Percentiles rank a stretch among this genome's conserved stretches.
Evolutionary conservation across 2,888 invertebrate species (phyloP).

Genomic region (Electrophaes corylata): DNA sequence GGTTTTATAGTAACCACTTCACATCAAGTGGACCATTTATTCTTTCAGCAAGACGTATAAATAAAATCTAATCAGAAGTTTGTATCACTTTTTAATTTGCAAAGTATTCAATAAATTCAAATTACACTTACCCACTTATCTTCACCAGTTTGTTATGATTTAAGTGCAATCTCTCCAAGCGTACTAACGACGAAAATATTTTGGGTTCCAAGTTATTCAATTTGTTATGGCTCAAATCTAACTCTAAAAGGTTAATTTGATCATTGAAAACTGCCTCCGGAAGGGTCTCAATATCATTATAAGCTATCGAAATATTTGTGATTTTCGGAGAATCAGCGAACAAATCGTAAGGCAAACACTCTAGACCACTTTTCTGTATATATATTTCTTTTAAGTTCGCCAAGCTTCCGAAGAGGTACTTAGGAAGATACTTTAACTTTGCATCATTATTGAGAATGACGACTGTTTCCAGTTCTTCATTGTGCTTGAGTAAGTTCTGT

Average conservation of each 20-base stretch:
- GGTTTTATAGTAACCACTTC: too few relatives aligned
- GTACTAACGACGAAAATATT: slow-evolving; percentile 82
- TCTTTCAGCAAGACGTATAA: too few relatives aligned
- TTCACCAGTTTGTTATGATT: slow-evolving; percentile 85
- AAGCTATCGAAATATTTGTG: slow-evolving; percentile 84
- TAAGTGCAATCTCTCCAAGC: slow-evolving; percentile 85
- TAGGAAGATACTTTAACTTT: slow-evolving; percentile 83
- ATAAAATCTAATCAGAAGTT: not conserved
- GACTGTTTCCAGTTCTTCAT: slow-evolving; percentile 79
- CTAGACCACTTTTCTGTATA: slow-evolving; percentile 83
- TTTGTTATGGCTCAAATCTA: slow-evolving; percentile 88
- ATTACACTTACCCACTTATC: slow-evolving; percentile 84
- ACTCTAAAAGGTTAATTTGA: slow-evolving; percentile 83
- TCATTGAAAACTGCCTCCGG: slow-evolving; percentile 86
- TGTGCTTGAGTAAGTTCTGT: slow-evolving; percentile 82
- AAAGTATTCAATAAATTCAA: too few relatives aligned
- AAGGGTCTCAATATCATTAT: slow-evolving; percentile 82
- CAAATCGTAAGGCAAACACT: slow-evolving; percentile 84
- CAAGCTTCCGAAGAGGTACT: slow-evolving; percentile 85
- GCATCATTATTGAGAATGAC: slow-evolving; percentile 84
- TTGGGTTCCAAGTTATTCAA: slow-evolving; percentile 83
- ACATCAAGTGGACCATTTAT: too few relatives aligned
- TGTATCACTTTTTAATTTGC: not conserved
- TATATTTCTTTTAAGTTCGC: slow-evolving; percentile 82
- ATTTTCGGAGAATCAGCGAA: slow-evolving; percentile 85